phyloP scores from a whole-genome alignment of 2,113 vertebrate genomes.

The Chaetorhynchus papuensis region DNA sequence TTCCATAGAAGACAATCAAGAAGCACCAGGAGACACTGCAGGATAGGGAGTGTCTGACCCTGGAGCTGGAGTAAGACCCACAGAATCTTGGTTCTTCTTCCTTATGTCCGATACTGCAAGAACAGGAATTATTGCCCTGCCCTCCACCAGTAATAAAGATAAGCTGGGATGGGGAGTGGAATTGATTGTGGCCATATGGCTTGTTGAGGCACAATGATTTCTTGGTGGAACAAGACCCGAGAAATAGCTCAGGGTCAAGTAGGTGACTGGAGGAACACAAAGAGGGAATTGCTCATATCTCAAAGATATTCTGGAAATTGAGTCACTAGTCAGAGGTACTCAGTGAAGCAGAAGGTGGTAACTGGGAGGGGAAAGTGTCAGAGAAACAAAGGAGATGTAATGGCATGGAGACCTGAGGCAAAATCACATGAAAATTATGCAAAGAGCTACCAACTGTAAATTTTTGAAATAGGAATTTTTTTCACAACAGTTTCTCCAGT shows the following conservation, averaged over 20 bases:
- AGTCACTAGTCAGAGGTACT: slow-evolving; percentile 24
- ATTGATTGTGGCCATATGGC: slow-evolving; percentile 59
- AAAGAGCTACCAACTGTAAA: neutral
- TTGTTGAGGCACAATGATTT: slow-evolving; percentile 44
- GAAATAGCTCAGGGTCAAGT: slow-evolving; percentile 53
- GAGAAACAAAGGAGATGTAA: slow-evolving; percentile 1
- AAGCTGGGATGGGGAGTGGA: slow-evolving; percentile 44
- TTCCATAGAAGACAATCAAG: neutral
- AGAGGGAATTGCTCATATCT: slow-evolving; percentile 42
- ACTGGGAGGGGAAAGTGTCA: slow-evolving; percentile 27
- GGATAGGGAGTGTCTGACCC: slow-evolving; percentile 33
- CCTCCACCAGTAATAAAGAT: slow-evolving; percentile 60
- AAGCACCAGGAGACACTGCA: neutral
- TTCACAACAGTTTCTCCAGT: neutral
- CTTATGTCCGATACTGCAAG: neutral
- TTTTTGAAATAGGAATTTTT: accelerated
- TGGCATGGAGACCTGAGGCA: neutral
- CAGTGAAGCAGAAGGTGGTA: slow-evolving; percentile 34
- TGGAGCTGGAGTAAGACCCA: neutral
- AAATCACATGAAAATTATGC: neutral
- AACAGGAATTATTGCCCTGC: slow-evolving; percentile 37
- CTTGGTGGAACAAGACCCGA: slow-evolving; percentile 35
- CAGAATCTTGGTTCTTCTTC: slow-evolving; percentile 24
- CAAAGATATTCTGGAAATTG: slow-evolving; percentile 44
- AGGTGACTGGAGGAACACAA: slow-evolving; percentile 38